Percentiles rank a stretch among this genome's conserved stretches.
Evolutionary conservation across 1,140 invertebrate species (phyloP).

Genomic region (Diorhabda carinulata): DNA sequence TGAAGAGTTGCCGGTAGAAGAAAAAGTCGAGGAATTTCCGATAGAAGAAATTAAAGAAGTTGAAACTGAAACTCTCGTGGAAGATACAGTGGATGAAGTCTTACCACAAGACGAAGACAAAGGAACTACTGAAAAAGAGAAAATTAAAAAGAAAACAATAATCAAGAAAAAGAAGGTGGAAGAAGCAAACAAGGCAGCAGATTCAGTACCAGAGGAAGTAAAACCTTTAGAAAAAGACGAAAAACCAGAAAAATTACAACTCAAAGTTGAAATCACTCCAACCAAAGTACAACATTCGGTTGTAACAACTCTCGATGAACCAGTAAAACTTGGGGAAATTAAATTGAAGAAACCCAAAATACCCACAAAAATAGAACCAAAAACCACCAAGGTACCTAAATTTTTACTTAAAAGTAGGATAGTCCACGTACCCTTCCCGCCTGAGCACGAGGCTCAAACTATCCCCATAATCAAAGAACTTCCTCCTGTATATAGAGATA

Average conservation of each 20-base stretch:
- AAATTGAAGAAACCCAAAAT: conserved; percentile 32
- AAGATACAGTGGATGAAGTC: conserved; percentile 21
- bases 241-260: conserved; percentile 14
- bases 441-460: conserved; percentile 47
- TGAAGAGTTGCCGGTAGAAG: not conserved
- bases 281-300: conserved; percentile 27
- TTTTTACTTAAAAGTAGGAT: conserved; percentile 64
- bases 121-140: conserved; percentile 4
- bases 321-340: conserved; percentile 28
- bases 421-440: conserved; percentile 57
- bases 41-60: conserved; percentile 13
- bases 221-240: conserved; percentile 14
- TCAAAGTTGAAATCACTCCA: conserved; percentile 17
- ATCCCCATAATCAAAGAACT: conserved; percentile 53
- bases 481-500: conserved; percentile 53
- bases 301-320: conserved; percentile 23
- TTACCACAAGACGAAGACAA: conserved; percentile 21
- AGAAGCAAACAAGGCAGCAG: not conserved
- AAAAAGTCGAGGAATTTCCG: not conserved
- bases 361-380: conserved; percentile 58
- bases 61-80: conserved; percentile 27
- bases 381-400: conserved; percentile 57
- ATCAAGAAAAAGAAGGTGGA: conserved; percentile 24
- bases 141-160: conserved; percentile 21
- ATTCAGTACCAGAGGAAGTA: conserved; percentile 8